phyloP scores from a whole-genome alignment of 2,888 invertebrate genomes.

The Eutolmus rufibarbis region DNA sequence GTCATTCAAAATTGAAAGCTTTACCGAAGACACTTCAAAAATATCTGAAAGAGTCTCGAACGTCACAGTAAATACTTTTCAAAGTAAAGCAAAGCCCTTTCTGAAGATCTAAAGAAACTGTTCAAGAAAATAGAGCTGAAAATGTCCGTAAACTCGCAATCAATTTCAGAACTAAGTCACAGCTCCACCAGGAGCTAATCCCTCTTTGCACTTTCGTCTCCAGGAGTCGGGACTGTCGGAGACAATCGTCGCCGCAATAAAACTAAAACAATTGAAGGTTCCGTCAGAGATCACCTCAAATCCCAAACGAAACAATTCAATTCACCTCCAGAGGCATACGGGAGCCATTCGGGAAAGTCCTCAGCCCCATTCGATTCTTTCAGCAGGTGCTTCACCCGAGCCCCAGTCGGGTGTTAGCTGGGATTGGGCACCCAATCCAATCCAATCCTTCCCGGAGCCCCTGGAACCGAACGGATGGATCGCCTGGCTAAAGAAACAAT shows the following conservation, averaged over 20 bases:
- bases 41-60: not conserved
- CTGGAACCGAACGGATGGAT: not conserved
- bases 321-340: not conserved
- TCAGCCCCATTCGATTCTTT: not conserved
- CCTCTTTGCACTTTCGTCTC: not conserved
- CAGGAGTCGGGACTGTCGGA: not conserved
- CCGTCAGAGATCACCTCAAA: constrained; percentile 1
- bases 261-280: not conserved
- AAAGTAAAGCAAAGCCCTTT: not conserved
- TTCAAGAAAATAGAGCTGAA: not conserved
- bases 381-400: not conserved
- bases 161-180: not conserved
- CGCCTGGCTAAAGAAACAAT: not conserved
- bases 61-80: not conserved
- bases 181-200: not conserved
- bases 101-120: not conserved
- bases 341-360: not conserved
- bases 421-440: not conserved
- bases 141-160: not conserved
- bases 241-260: not conserved
- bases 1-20: not conserved
- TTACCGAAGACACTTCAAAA: not conserved
- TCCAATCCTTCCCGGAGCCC: not conserved
- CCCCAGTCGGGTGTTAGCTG: not conserved
- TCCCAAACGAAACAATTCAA: constrained; percentile 4